Conservation (phyloP, 2,113 vertebrate species). For the Pavo muticus region DNA sequence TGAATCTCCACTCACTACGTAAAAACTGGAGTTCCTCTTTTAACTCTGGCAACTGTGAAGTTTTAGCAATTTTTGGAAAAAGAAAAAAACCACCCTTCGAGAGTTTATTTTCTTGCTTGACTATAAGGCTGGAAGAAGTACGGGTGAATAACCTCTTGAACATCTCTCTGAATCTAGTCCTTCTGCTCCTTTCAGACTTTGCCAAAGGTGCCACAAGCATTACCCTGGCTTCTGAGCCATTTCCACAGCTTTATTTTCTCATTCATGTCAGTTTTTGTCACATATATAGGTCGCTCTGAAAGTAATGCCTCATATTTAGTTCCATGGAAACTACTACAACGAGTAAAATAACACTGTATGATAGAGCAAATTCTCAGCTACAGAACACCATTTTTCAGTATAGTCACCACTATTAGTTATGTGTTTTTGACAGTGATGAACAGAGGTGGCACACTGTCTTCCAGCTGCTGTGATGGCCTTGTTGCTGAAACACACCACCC, state of each 20-base stretch:
- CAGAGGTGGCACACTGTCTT: not conserved
- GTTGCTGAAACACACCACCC: not conserved
- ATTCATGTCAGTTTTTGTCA: not conserved
- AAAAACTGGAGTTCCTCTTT: not conserved
- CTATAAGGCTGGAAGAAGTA: not conserved
- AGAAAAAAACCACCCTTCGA: rapidly evolving
- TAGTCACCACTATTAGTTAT: not conserved
- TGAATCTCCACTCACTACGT: not conserved
- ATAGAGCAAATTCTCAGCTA: not conserved
- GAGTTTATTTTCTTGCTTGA: not conserved
- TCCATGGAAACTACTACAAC: not conserved
- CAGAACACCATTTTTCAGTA: not conserved
- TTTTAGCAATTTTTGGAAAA: not conserved
- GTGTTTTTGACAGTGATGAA: not conserved
- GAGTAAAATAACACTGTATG: not conserved
- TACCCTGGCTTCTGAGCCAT: not conserved
- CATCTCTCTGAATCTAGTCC: not conserved
- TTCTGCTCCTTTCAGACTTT: not conserved
- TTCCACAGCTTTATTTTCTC: not conserved
- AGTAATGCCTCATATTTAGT: not conserved
- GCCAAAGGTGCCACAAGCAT: rapidly evolving
- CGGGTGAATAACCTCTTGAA: not conserved
- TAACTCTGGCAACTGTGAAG: not conserved
- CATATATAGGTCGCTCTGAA: not conserved
- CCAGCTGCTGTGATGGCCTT: no score